Conservation (phyloP, 2,888 invertebrate species). For the Spatulosminthurus flaviceps region DNA sequence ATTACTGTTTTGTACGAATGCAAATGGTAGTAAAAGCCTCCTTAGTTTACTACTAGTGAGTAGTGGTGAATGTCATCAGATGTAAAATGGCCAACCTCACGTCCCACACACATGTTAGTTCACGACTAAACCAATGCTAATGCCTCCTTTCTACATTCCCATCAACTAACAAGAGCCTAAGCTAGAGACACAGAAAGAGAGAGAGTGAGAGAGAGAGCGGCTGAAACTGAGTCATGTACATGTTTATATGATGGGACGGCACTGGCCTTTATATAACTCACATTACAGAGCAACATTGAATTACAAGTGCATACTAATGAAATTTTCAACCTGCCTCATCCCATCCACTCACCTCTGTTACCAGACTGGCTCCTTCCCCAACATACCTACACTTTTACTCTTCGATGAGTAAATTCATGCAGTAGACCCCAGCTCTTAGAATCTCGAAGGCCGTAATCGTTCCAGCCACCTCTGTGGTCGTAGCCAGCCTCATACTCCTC, state of each 20-base stretch:
- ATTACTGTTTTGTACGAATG: conserved; percentile 44
- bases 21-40: conserved; percentile 45
- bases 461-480: conserved; percentile 16
- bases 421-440: conserved; percentile 18
- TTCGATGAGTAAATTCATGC: conserved; percentile 40
- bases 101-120: conserved; percentile 45
- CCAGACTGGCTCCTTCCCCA: background rate
- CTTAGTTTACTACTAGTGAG: conserved; percentile 35
- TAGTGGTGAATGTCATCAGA: conserved; percentile 35
- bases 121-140: conserved; percentile 47
- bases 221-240: background rate
- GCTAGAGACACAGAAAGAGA: background rate
- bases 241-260: background rate
- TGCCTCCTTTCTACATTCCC: conserved; percentile 35
- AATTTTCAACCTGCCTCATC: conserved; percentile 44
- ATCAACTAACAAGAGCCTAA: conserved; percentile 15
- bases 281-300: conserved; percentile 41
- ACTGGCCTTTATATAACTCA: conserved; percentile 34
- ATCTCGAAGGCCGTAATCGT: background rate
- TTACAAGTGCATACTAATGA: conserved; percentile 46
- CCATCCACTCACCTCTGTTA: conserved; percentile 18
- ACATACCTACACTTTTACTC: conserved; percentile 35
- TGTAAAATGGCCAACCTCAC: conserved; percentile 49
- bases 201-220: background rate
- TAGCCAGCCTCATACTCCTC: conserved; percentile 18